Base-by-base conservation (phyloP, 2,113 vertebrate genomes). In the Neogale vison region DNA sequence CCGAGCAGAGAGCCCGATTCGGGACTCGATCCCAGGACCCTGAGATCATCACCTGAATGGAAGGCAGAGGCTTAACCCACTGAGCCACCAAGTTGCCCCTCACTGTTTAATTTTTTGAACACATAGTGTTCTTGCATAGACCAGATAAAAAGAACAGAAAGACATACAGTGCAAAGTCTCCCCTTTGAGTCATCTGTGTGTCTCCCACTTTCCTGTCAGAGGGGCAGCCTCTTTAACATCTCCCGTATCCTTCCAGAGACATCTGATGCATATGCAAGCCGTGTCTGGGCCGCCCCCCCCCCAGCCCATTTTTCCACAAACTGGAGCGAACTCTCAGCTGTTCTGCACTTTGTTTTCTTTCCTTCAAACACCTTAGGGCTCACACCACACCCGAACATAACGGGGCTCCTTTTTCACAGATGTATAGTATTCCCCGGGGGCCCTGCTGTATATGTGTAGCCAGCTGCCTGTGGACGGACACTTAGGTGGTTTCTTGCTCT, bases 251-350 rank as follows among this genome's bases (percentile, higher is more conserved):
- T 45, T 45, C 26, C 39, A 42, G 76, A 67, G 39, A 10, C 29
- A 3, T 20, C n/a, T 76, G 34, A 34, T 23, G 24, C 2, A 4
- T 17, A 29, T 3, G 34, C 9, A 34, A 39, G n/a, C 18, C 39
- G 29, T 17, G 7, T 5, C 93, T 9, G 5, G 7, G 39, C 31
- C 0, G 0, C 6, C 0, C n/a, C 29, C 15, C 15, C 4, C 52
- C 15, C 21, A 3, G 8, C 57, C 31, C 61, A 2, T 26, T 83
- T 39, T 21, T 4, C 29, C 50, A 67, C 61, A 72, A 67, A 59
- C 1, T 26, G n/a, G 7, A 72, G 42, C 85, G 23, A 18, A 24
- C 34, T 52, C 74, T 0, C 10, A 2, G 34, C 67, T 1, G 18
- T 9, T 45, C 26, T 26, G 20, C 11, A 17, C 26, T 59, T 90